Evolutionary conservation across 2,888 invertebrate genomes (phyloP), one percentile per base, ranked within the genome.

Genomic region (Caradrina kadenii): DNA sequence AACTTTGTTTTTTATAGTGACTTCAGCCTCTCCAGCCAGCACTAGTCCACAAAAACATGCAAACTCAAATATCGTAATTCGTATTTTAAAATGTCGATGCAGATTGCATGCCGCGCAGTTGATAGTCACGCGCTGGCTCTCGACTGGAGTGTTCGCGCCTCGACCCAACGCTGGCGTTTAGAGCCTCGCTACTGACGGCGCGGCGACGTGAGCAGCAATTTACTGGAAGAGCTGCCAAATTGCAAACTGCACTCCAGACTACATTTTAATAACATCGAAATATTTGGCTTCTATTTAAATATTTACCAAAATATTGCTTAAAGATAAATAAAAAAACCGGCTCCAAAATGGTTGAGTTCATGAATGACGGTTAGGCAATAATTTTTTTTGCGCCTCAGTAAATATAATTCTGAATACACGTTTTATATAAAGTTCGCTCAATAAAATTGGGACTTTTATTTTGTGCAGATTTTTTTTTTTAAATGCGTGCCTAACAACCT

Each of bases 91-190:
- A 76, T 63, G 73, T 80, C 73, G 72, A 81, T 83, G 78, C 76
- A 80, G 84, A 88, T 86, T 82, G 80, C 85, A 85, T 75, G 83
- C 82, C 71, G 84, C 68, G 84, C 76, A 86, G 86, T 83, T 90
- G 89, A 90, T 89, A 92, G 93, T 93, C 94, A 94, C 94, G 94
- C 92, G 90, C 91, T 76, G 81, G 74, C 91, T 82, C 94, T 95
- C 87, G 86, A 93, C 82, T 92, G 79, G 83, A 91, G 90, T 81
- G 89, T 74, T 86, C 88, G 84, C 85, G 85, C 82, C 75, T 85
- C 86, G 78, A 64, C 77, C 69, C 87, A 86, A 88, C 90, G 87
- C 35, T 19, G 87, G 39, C 73, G 73, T 89, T 91, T 89, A 90
- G 79, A 83, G 87, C 81, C 84, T 75, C 64, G 85, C 80, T 81